Base-by-base conservation (phyloP, 2,888 invertebrate species). In the Kuschelorhynchus macadamiae region DNA sequence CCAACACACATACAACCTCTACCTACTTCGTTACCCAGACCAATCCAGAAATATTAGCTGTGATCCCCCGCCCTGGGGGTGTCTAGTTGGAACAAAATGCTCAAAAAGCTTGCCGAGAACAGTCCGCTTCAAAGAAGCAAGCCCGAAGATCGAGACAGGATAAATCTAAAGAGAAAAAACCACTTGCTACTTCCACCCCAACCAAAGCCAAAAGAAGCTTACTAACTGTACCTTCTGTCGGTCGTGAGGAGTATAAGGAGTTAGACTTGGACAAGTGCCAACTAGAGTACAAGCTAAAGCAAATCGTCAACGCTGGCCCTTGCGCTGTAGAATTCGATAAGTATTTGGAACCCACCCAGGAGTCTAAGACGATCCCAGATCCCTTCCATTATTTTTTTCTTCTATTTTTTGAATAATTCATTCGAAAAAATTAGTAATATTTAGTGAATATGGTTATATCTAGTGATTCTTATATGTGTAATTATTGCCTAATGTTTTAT, bases 241-340 rank as follows among this genome's bases (percentile, higher is more conserved):
- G 30, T 5, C n/a, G n/a, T n/a, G n/a, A 59, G 1, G 61, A 36
- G 1, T n/a, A 32, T 18, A 33, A 44, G 14, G 42, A 47, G 2
- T 36, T 61, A 25, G 56, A 56, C 16, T 32, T 32, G 2, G 70
- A 70, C 33, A 1, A 14, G 0, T 56, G 42, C 20, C 65, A 65
- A 1, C 49, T 50, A 32, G 50, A 62, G 8, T 68, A 42, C 17
- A 69, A 67, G 18, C 59, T 71, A n/a, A 42, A 56, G 21, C 59
- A 65, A 32, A 56, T 53, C 9, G 42, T 71, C 2, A 18, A 65
- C 3, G 65, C 71, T 2, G 65, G 52, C 7, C 71, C 71, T n/a
- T 71, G 71, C 68, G 44, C 61, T 4, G 62, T 62, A 1, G 71
- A 71, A 33, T 71, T 71, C 33, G 65, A 71, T 21, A 65, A 71